phyloP scores from a whole-genome alignment of 2,113 vertebrate genomes.

The Microtus montanus region DNA sequence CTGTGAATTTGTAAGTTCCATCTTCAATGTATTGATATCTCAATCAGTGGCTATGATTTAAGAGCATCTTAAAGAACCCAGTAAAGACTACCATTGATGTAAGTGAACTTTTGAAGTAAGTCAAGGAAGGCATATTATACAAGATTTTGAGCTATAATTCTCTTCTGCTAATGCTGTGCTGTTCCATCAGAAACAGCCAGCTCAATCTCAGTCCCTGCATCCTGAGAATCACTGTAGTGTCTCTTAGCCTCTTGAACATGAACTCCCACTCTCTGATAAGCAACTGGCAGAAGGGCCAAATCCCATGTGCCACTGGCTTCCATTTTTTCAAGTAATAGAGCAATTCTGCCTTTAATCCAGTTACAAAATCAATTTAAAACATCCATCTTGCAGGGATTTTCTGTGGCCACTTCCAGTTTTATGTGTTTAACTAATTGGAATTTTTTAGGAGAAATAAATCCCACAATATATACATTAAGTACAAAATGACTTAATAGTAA shows the following conservation, averaged over 20 bases:
- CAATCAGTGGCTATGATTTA: background rate
- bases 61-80: background rate
- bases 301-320: background rate
- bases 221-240: background rate
- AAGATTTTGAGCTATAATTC: background rate
- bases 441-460: background rate
- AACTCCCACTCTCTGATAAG: background rate
- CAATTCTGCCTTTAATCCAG: background rate
- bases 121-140: background rate
- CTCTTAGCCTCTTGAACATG: background rate
- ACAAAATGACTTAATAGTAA: background rate
- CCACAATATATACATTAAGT: background rate
- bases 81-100: background rate
- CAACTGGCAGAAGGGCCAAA: background rate
- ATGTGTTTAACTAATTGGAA: background rate
- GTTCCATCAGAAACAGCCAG: background rate
- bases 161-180: background rate
- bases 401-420: background rate
- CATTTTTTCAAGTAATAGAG: background rate
- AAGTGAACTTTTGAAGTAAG: background rate
- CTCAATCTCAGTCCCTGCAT: background rate
- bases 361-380: background rate
- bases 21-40: background rate
- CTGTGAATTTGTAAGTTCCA: background rate
- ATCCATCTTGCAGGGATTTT: background rate